Conservation (phyloP, 1,140 invertebrate genomes). For the Carcinoscorpius rotundicauda region DNA sequence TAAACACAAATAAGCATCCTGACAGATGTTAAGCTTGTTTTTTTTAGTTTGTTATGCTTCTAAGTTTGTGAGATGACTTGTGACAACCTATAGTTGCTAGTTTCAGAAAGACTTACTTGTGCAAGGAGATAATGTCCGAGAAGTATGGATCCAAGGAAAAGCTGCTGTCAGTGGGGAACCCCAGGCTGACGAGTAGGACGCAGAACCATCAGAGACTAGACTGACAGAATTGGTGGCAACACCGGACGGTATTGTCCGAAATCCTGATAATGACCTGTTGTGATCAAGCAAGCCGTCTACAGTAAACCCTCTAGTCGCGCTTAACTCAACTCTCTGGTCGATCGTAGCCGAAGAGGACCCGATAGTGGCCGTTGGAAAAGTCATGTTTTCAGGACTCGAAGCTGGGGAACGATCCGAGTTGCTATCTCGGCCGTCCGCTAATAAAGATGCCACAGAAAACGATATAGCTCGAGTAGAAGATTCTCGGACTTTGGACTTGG, state of each 20-base stretch:
- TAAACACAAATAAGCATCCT: neutral
- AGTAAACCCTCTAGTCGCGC: neutral
- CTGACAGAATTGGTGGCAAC: neutral
- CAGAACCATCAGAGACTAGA: conserved; percentile 3
- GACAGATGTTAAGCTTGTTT: neutral
- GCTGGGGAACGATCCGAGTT: neutral
- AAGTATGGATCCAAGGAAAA: conserved; percentile 14
- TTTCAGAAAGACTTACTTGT: conserved; percentile 8
- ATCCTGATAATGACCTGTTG: neutral
- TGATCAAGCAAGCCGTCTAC: conserved; percentile 10
- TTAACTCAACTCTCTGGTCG: neutral
- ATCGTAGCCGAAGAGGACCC: neutral
- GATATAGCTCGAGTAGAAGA: neutral
- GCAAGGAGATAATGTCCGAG: conserved; percentile 8
- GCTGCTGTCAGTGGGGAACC: conserved; percentile 1
- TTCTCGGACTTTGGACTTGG: too few relatives aligned
- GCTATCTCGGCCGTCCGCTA: neutral
- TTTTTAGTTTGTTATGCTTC: neutral
- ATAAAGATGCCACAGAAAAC: conserved; percentile 13
- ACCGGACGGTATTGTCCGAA: neutral
- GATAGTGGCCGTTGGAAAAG: neutral
- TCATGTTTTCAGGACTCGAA: conserved; percentile 7
- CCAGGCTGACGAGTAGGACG: neutral
- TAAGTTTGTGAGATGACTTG: neutral
- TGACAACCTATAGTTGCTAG: neutral